A percentile compares a stretch with the other conserved stretches of the same genome.
Evolutionary conservation across 2,888 invertebrate species (phyloP).

Genomic region (Caenorhabditis panamensis): DNA sequence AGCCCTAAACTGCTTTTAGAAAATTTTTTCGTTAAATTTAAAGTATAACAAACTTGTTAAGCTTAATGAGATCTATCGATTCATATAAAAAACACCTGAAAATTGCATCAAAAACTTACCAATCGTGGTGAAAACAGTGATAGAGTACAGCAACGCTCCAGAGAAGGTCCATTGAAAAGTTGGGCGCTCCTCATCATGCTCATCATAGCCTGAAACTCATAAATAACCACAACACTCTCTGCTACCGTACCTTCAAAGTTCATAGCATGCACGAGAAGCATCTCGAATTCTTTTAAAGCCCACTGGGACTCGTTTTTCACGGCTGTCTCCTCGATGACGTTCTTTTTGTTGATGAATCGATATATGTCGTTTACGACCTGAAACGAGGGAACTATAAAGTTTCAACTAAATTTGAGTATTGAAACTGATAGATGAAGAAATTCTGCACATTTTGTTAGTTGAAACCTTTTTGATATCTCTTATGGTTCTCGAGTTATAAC

Average conservation of each 20-base stretch:
- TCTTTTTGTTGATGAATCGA: conserved; percentile 81
- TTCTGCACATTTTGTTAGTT: too few relatives aligned
- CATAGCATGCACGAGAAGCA: conserved; percentile 82
- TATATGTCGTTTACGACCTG: conserved; percentile 79
- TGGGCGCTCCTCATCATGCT: conserved; percentile 77
- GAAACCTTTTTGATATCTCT: too few relatives aligned
- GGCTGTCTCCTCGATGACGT: conserved; percentile 79
- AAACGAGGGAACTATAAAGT: neutral
- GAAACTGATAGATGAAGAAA: too few relatives aligned
- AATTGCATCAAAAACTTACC: conserved; percentile 72
- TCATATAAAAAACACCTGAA: neutral
- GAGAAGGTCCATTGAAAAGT: conserved; percentile 82
- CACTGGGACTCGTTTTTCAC: conserved; percentile 73
- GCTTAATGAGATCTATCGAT: too few relatives aligned
- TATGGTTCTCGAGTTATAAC: too few relatives aligned
- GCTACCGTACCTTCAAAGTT: conserved; percentile 80
- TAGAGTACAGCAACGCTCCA: conserved; percentile 82
- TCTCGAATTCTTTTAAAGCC: conserved; percentile 82
- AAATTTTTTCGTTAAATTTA: too few relatives aligned
- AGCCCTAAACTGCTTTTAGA: too few relatives aligned
- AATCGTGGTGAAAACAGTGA: conserved; percentile 83
- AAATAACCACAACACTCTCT: too few relatives aligned
- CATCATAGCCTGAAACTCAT: conserved; percentile 79
- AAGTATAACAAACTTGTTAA: too few relatives aligned
- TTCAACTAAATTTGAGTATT: too few relatives aligned